Percentiles rank a stretch among this genome's conserved stretches.
phyloP scores from a whole-genome alignment of 23 tunicate genomes.

The Aplidium turbinatum region DNA sequence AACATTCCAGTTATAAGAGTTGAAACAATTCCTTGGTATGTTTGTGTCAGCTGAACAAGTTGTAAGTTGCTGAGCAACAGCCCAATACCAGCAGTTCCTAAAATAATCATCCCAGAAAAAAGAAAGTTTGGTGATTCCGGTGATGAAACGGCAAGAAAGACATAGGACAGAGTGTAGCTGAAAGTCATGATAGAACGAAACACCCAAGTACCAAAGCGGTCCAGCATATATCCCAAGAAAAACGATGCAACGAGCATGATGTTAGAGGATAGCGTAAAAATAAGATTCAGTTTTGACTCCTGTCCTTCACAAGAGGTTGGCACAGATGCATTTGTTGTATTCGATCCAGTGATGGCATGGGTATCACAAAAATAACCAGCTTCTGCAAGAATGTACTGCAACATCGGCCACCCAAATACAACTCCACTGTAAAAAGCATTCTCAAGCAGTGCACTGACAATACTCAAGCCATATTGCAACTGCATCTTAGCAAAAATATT shows the following conservation, averaged over 20 bases:
- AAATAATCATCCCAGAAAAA: conserved; percentile 32
- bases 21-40: background rate
- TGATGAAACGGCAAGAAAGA: conserved; percentile 43
- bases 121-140: conserved; percentile 33
- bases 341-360: too few species aligned
- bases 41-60: conserved; percentile 41
- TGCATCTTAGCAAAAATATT: too few species aligned
- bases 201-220: conserved; percentile 41
- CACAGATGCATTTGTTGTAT: too few species aligned
- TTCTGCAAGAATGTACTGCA: too few species aligned
- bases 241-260: conserved; percentile 2
- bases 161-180: conserved; percentile 17
- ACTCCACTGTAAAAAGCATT: too few species aligned
- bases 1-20: conserved; percentile 33
- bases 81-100: conserved; percentile 32
- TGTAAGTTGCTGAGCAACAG: conserved; percentile 34
- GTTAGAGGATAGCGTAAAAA: conserved; percentile 24
- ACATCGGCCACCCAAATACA: too few species aligned
- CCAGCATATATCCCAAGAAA: conserved; percentile 28
- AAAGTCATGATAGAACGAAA: conserved; percentile 4
- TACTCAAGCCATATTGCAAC: too few species aligned
- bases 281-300: conserved; percentile 31
- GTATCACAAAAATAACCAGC: too few species aligned
- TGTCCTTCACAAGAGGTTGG: conserved; percentile 21
- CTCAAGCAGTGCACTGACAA: too few species aligned